These are phyloP conservation scores for Saccostrea cuccullata DNA, from an alignment of 1,140 invertebrate genomes.

Conservation along the genomic window DNA sequence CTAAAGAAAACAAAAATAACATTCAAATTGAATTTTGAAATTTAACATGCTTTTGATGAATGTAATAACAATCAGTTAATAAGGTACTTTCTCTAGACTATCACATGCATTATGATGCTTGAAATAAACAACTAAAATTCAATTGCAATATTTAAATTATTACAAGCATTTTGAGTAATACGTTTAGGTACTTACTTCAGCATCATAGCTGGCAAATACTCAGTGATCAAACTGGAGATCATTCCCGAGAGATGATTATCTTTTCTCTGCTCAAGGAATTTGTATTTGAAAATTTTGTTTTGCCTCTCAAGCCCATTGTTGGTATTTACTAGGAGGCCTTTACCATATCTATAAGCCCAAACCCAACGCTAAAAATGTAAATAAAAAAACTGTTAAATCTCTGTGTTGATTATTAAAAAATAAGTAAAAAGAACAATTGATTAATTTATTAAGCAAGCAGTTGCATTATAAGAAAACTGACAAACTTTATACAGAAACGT, in stretches of 20 bases:
- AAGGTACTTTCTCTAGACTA: not conserved
- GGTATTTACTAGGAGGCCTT: slow-evolving; percentile 44
- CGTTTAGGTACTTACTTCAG: slow-evolving; percentile 21
- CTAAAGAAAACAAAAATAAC: slow-evolving; percentile 20
- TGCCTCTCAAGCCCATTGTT: slow-evolving; percentile 47
- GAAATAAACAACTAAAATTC: not conserved
- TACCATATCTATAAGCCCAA: slow-evolving; percentile 43
- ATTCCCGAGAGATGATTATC: slow-evolving; percentile 38
- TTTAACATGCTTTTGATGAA: too few species aligned
- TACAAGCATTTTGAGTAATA: not conserved
- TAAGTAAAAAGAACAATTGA: not conserved
- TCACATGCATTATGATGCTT: not conserved
- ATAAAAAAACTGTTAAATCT: not conserved
- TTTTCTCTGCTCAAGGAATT: slow-evolving; percentile 44
- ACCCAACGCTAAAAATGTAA: slow-evolving; percentile 38
- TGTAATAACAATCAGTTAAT: not conserved
- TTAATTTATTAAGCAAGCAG: not conserved
- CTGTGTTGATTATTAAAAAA: too few species aligned
- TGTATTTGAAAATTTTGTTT: slow-evolving; percentile 46
- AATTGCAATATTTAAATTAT: not conserved
- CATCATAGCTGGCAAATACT: slow-evolving; percentile 44
- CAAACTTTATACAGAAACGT: not conserved
- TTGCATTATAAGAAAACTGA: not conserved
- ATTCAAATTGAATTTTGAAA: not conserved
- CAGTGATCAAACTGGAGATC: slow-evolving; percentile 24